Evolutionary conservation across 35 echinoderm and acorn worm species (phyloP).

Genomic region (Ptychodera flava): DNA sequence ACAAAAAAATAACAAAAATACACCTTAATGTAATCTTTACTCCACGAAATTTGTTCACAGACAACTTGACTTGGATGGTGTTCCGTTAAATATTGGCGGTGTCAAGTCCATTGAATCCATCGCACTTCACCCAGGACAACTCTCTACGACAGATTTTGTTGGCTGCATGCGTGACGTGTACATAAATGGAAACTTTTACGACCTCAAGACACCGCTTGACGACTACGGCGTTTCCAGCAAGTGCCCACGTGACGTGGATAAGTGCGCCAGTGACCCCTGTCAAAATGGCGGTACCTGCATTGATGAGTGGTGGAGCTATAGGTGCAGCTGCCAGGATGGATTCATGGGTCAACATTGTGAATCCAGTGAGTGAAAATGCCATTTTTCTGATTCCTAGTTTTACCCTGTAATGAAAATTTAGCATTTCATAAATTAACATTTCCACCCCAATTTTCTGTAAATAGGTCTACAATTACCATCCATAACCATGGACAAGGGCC

Average conservation of each 20-base stretch:
- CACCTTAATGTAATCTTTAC: too few relatives aligned
- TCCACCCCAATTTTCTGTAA: too few relatives aligned
- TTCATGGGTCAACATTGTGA: slow-evolving; percentile 44
- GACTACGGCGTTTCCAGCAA: slow-evolving; percentile 30
- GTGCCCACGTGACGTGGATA: slow-evolving; percentile 42
- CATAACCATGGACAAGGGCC: too few relatives aligned
- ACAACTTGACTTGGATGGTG: slow-evolving; percentile 33
- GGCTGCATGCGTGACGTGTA: slow-evolving; percentile 83
- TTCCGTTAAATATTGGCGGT: slow-evolving; percentile 64
- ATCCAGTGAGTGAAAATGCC: slow-evolving; percentile 33
- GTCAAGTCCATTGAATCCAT: slow-evolving; percentile 44
- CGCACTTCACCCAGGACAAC: slow-evolving; percentile 53
- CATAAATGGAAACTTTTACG: slow-evolving; percentile 46
- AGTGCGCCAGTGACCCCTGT: slow-evolving; percentile 14
- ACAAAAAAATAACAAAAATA: too few relatives aligned
- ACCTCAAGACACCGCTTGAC: slow-evolving; percentile 19
- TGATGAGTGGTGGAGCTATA: slow-evolving; percentile 84
- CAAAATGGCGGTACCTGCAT: slow-evolving; percentile 43
- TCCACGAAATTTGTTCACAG: too few relatives aligned
- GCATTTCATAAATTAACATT: too few relatives aligned
- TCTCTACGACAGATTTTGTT: slow-evolving; percentile 77
- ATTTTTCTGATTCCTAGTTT: too few relatives aligned
- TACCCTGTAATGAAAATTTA: too few relatives aligned
- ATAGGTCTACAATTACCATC: too few relatives aligned
- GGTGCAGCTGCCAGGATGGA: slow-evolving; percentile 69